Evolutionary conservation across 2,797 vertebrate genomes (phyloP), one percentile per base, ranked within the genome.

Genomic region (Cyclopterus lumpus): DNA sequence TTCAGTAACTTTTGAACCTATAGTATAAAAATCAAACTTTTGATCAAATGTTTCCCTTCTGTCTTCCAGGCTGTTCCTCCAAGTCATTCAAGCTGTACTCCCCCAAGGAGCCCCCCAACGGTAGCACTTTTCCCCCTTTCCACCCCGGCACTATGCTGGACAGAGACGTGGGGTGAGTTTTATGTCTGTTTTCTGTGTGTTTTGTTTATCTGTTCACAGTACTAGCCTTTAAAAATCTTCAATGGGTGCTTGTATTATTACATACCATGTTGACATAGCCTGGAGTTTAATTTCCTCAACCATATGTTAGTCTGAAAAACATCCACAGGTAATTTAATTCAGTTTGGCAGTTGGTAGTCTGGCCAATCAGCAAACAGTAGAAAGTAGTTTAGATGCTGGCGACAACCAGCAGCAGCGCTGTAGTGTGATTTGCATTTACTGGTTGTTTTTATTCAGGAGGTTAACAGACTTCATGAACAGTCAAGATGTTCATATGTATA

Each of bases 41-140:
- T n/a, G n/a, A n/a, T n/a, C n/a, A n/a, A n/a, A n/a, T n/a, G n/a
- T n/a, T 73, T 81, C 36, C 67, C 16, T 0, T 24, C 9, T 82
- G 20, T 85, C 16, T 69, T 77, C 12, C 89, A 99, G 98, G 98
- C 96, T 99, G 98, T 96, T 99, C 98, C 96, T 99, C 98, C 94
- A 99, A 99, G 96, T 99, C 98, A 0, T 99, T 99, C 98, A 99
- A 99, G 95, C 98, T 99, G 97, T 99, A 99, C 97, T 99, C 98
- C 73, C 93, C 93, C 57, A 94, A 94, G 93, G 93, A 94, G 92
- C 92, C 93, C 83, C 93, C 93, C 71, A 94, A 93, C 93, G 93
- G 93, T 88, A 99, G 98, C 97, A 97, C 98, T 97, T 99, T 99
- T 32, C 97, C 98, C 83, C 97, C 98, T 12, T 99, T 99, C 94